Base-by-base conservation (phyloP, 2,888 invertebrate genomes). In the Cheilosia urbana region DNA sequence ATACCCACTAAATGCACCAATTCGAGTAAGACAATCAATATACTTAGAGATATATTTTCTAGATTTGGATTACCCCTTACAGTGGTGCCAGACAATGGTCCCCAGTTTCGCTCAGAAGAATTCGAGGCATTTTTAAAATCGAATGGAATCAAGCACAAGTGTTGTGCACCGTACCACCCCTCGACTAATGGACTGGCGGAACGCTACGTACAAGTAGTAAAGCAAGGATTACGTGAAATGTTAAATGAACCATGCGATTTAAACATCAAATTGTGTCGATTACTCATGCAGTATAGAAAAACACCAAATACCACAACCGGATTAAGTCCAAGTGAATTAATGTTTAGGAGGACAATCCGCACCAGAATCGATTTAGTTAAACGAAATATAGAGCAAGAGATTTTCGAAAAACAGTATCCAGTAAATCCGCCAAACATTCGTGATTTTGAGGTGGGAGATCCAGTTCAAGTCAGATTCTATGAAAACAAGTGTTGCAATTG, bases 221-320 rank as follows among this genome's bases (percentile, higher is more conserved):
- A 62, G 7, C 21, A 62, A 17, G 62, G 62, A 27, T 19, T 72
- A 17, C 51, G 72, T 37, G 51, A 24, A n/a, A 62, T 62, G 58
- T n/a, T 4, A 53, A 49, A 45, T n/a, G 72, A 72, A 42, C 37
- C 34, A 19, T 27, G 72, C 2, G 30, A 68, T 30, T 57, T 76
- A 27, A 63, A 63, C n/a, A n/a, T n/a, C n/a, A n/a, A n/a, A n/a
- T n/a, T n/a, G n/a, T n/a, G n/a, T n/a, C 62, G 55, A 17, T 69
- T 71, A n/a, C 45, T 81, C 15, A 81, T 58, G 63, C 75, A 76
- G 51, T 69, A 69, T 55, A 73, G 81, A 13, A 82, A 80, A 68
- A 66, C 53, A 37, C 53, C 80, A 2, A 71, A 73, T 13, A 15
- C 65, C 17, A 60, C 73, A 45, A 73, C 60, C 15, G 73, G 66